Conservation (phyloP, 2,888 invertebrate genomes). For the Synergus laeviventris region DNA sequence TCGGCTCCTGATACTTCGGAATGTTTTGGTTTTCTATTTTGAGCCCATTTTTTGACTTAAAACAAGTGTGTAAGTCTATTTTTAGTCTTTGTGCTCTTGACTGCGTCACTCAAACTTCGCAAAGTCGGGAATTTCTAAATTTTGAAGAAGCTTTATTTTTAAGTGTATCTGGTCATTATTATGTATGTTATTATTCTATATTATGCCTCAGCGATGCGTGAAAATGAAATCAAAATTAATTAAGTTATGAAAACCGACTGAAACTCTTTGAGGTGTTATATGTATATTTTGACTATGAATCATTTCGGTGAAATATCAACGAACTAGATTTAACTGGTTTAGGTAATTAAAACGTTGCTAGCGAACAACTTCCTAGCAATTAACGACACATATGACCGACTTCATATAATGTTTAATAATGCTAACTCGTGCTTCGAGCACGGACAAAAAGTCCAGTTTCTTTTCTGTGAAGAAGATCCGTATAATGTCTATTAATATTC, state of each 20-base stretch:
- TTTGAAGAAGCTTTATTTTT: too few relatives aligned
- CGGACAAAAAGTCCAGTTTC: too few relatives aligned
- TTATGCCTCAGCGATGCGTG: too few relatives aligned
- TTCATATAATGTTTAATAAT: not conserved
- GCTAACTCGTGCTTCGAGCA: conserved; percentile 10
- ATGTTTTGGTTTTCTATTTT: too few relatives aligned
- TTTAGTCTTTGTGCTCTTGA: not conserved
- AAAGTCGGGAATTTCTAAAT: too few relatives aligned
- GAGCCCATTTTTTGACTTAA: too few relatives aligned
- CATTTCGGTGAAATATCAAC: conserved; percentile 13
- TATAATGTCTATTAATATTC: conserved; percentile 18
- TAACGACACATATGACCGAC: not conserved
- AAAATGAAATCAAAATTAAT: not conserved
- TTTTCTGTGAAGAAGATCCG: conserved; percentile 8
- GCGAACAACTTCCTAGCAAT: not conserved
- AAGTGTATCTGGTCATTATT: too few relatives aligned
- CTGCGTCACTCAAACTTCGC: too few relatives aligned
- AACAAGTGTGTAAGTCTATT: too few relatives aligned
- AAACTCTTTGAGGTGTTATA: not conserved
- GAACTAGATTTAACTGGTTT: conserved; percentile 26
- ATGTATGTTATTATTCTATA: too few relatives aligned
- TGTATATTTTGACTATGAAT: not conserved
- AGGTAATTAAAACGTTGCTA: conserved; percentile 13
- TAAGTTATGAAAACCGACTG: not conserved
- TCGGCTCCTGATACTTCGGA: too few relatives aligned